Base-by-base conservation (phyloP, 2,113 vertebrate species). In the Isurus oxyrinchus region DNA sequence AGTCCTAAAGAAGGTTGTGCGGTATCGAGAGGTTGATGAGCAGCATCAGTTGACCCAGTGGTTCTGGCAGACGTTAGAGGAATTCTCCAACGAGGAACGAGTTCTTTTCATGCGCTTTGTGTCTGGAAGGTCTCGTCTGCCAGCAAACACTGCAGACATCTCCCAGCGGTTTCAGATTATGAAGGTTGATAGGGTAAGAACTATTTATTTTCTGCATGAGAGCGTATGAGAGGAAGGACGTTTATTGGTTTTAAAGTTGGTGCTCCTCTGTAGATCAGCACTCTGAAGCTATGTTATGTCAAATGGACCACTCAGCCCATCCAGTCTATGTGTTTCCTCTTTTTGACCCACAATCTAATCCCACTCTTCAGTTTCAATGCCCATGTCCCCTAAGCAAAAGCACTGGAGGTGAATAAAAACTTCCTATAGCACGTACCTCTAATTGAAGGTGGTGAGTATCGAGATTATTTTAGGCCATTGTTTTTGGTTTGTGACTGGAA, bases 71-170 rank as follows among this genome's bases (percentile, higher is more conserved):
- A 98, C 98, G 0, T 97, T 98, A 27, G 98, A 98, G 21, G 98
- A 98, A 96, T 98, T 98, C 96, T 98, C 98, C 96, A 98, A 98
- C 0, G 98, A 98, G 97, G 98, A 98, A 97, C 97, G 98, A 13
- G 98, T 98, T 87, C 98, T 98, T 63, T 98, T 98, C 97, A 98
- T 98, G 98, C 97, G 98, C 96, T 98, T 98, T 96, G 98, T 98
- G 97, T 98, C 98, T 0, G 98, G 98, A 95, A 97, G 98, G 95
- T 98, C 98, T 96, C 98, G 98, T 35, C 55, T 98, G 69, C 98
- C 98, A 0, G 98, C 98, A 87, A 98, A 98, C 98, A 98, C 98
- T 35, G 98, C 98, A 0, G 98, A 98, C 97, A 98, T 98, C 96
- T 98, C 98, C 86, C 98, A 98, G 98, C 97, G 98, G 96, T 98